phyloP scores from a whole-genome alignment of 2,113 vertebrate species.

The zebrafish (Danio rerio) region GRCz12tu NC_133180.1:29144501-29145000 shows the following conservation, averaged over 20 bases:
- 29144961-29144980: no score
- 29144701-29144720: background rate
- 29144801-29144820: background rate
- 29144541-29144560: slow-evolving; percentile 87
- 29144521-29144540: slow-evolving; percentile 82
- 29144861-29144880: no score
- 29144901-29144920: no score
- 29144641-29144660: slow-evolving; percentile 85
- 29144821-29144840: background rate
- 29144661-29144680: slow-evolving; percentile 77
- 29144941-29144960: no score
- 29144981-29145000: no score
- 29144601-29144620: slow-evolving; percentile 80
- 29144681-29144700: slow-evolving; percentile 88
- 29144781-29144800: background rate
- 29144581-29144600: slow-evolving; percentile 86
- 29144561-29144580: slow-evolving; percentile 93
- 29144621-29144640: slow-evolving; percentile 87
- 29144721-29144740: background rate
- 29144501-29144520: background rate
- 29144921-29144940: no score
- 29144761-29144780: background rate
- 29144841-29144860: no score
- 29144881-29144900: no score
- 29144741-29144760: background rate